Base-by-base conservation (phyloP, 2,113 vertebrate genomes). In the Megalops atlanticus region DNA sequence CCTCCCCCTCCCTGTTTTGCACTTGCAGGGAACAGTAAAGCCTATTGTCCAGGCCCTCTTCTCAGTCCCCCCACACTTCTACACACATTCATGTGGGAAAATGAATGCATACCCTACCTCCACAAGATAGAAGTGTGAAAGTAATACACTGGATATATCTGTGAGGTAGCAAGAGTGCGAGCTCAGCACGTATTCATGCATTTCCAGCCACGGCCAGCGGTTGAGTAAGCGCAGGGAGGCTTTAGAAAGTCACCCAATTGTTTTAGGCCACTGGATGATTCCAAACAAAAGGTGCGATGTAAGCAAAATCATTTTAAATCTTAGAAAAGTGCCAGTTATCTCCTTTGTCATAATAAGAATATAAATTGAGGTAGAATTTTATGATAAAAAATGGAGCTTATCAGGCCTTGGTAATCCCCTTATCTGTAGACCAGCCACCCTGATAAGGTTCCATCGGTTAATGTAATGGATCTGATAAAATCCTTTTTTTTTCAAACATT, bases 381-480 rank as follows among this genome's bases (percentile, higher is more conserved):
- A 85, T 80, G 78, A 82, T 79, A 64, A 77, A 84, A 86, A 88
- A 78, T 74, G 36, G 81, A 83, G 69, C 86, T 82, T 87, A 86
- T 87, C 27, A 0, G 76, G 40, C 52, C 75, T 43, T 78, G 52
- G 16, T 83, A 82, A 87, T 82, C 84, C 52, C 85, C 84, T 86
- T 85, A 89, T 90, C 87, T 87, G 70, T 81, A 38, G 80, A 85
- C 85, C 83, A 78, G 76, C 80, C 83, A 87, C 54, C 77, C 52
- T 47, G 81, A 82, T 79, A 79, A 78, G 80, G 78, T 84, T 71
- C 78, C 87, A 86, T 86, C 85, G 83, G 79, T 89, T 85, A 86
- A 87, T 86, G 83, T 85, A 86, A 91, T 87, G 83, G 74, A 90
- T 89, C 78, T 36, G 84, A 84, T 86, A 82, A 90, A 90, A 91